These are phyloP conservation scores for Ameiurus melas DNA, from an alignment of 2,113 vertebrate genomes.

Conservation along the genomic window DNA sequence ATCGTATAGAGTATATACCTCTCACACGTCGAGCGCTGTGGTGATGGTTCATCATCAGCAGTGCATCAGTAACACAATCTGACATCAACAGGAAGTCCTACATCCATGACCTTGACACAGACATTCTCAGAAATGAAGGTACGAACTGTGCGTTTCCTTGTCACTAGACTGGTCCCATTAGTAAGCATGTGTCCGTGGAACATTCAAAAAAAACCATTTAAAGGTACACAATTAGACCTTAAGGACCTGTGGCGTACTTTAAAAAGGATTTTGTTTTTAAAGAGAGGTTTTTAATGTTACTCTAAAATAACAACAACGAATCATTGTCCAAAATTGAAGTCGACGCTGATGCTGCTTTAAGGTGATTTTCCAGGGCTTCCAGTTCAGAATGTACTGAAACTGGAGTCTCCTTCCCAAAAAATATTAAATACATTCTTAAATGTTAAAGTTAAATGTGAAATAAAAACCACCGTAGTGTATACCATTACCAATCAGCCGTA, in stretches of 20 bases:
- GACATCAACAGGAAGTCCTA: slow-evolving; percentile 9
- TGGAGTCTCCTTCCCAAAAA: too few species aligned
- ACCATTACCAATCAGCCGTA: too few species aligned
- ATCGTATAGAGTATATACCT: not conserved
- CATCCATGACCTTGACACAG: not conserved
- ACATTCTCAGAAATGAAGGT: not conserved
- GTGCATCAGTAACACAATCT: slow-evolving; percentile 10
- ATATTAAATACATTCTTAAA: too few species aligned
- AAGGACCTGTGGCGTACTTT: too few species aligned
- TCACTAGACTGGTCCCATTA: not conserved
- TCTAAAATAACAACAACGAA: too few species aligned
- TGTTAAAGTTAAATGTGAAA: too few species aligned
- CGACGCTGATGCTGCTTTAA: not conserved
- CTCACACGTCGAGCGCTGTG: not conserved
- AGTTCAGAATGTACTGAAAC: not conserved
- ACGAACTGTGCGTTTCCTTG: not conserved
- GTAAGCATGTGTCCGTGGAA: not conserved
- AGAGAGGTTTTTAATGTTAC: not conserved
- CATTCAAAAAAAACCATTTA: not conserved
- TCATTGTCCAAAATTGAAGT: not conserved
- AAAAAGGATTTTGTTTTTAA: too few species aligned
- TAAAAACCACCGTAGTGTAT: too few species aligned
- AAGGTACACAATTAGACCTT: not conserved
- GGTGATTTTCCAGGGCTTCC: not conserved
- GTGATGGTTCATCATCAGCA: not conserved